A percentile compares a stretch with the other conserved stretches of the same genome.
phyloP scores from a whole-genome alignment of 2,113 vertebrate species.

The Castor canadensis region DNA sequence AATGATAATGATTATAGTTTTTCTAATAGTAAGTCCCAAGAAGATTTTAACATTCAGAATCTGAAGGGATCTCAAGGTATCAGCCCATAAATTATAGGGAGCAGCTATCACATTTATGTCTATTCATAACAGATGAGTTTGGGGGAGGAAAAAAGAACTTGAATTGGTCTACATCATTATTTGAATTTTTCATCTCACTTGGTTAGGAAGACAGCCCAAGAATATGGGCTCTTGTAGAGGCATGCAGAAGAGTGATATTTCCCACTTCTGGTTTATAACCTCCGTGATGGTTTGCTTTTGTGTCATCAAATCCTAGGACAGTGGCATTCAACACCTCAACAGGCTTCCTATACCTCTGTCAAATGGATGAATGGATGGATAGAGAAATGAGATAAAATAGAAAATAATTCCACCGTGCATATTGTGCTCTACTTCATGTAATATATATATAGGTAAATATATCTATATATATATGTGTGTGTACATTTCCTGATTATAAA shows the following conservation, averaged over 20 bases:
- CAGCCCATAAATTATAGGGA: neutral
- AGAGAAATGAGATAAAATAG: neutral
- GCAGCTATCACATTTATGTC: neutral
- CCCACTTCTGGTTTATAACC: neutral
- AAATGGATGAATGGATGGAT: neutral
- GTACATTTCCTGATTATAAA: conserved; percentile 5
- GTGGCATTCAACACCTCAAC: neutral
- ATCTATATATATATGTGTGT: neutral
- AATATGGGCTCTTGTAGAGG: neutral
- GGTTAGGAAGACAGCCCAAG: neutral
- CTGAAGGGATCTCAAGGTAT: neutral
- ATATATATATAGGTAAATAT: neutral
- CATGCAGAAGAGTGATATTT: neutral
- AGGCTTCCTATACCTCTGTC: neutral
- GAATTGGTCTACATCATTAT: neutral
- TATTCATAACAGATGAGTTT: neutral
- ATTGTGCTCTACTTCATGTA: neutral
- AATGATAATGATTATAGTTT: neutral
- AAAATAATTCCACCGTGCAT: neutral
- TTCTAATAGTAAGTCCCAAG: neutral
- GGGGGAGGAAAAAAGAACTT: neutral
- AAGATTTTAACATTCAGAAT: neutral
- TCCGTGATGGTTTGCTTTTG: neutral
- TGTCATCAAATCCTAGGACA: neutral
- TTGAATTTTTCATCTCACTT: conserved; percentile 28